Conservation (phyloP, 92 coral and sea anemone species). For the Parazoanthus atlanticus region DNA sequence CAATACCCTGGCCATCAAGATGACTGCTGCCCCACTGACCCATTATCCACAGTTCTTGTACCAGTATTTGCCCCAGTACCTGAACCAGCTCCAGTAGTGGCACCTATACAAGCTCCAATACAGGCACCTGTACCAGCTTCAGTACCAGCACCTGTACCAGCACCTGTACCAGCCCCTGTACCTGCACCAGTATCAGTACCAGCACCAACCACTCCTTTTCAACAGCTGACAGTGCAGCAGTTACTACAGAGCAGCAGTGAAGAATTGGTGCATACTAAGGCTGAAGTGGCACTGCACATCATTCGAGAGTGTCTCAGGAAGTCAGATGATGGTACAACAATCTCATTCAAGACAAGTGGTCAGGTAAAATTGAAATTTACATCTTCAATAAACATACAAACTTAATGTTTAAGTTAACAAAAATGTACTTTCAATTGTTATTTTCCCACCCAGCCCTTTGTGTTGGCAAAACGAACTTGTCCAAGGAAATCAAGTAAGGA, state of each 20-base stretch:
- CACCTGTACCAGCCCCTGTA: neutral
- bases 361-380: constrained; percentile 22
- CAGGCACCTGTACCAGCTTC: neutral
- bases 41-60: too few species aligned
- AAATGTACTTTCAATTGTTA: neutral
- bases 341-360: constrained; percentile 43
- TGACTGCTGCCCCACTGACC: too few species aligned
- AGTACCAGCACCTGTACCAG: too few species aligned
- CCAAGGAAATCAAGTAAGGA: constrained; percentile 42
- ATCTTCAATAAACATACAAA: neutral
- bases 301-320: constrained; percentile 10
- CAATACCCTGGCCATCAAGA: constrained; percentile 4
- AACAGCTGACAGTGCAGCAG: constrained; percentile 26
- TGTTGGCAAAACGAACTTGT: constrained; percentile 48
- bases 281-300: constrained; percentile 36
- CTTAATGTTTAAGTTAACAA: neutral
- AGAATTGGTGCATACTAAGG: neutral
- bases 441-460: constrained; percentile 48
- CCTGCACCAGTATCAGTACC: neutral
- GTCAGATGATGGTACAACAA: constrained; percentile 42
- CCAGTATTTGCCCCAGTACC: too few species aligned
- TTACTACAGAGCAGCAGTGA: constrained; percentile 22
- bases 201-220: neutral
- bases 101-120: too few species aligned
- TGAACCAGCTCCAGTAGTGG: too few species aligned